Conservation (phyloP, 2,797 vertebrate species). For the Vultur gryphus region DNA sequence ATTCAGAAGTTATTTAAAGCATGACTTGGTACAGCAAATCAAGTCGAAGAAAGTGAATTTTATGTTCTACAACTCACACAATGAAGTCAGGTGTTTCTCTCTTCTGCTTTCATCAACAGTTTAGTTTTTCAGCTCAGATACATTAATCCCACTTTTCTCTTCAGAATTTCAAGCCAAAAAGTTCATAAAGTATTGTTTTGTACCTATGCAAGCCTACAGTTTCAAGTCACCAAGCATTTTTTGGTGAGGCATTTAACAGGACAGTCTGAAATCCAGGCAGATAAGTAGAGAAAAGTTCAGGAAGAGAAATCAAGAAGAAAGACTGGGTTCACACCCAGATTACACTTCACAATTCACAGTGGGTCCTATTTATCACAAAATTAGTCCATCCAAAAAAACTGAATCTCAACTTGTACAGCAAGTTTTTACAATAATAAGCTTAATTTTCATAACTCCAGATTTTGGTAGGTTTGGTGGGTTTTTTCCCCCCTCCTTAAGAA, state of each 20-base stretch:
- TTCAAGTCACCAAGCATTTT: not conserved
- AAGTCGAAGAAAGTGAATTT: not conserved
- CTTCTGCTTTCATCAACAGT: not conserved
- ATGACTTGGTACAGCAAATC: accelerated
- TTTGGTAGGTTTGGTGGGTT: not conserved
- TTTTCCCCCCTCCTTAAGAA: not conserved
- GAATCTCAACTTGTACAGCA: not conserved
- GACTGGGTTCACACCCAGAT: not conserved
- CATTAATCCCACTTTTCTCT: not conserved
- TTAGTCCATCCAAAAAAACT: not conserved
- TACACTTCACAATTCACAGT: not conserved
- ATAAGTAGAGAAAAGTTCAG: not conserved
- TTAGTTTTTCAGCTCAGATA: not conserved
- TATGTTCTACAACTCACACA: not conserved
- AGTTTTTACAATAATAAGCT: not conserved
- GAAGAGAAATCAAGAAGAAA: not conserved
- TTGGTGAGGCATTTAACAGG: not conserved
- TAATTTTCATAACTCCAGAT: not conserved
- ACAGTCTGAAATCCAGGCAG: not conserved
- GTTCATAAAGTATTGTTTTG: accelerated
- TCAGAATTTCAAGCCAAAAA: not conserved
- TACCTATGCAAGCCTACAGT: not conserved
- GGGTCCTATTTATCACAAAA: not conserved
- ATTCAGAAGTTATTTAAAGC: not conserved
- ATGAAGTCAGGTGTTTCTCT: not conserved